Percentiles rank a stretch among this genome's conserved stretches.
Evolutionary conservation across 2,797 vertebrate species (phyloP).

Genomic region (Tolypeutes matacus): DNA sequence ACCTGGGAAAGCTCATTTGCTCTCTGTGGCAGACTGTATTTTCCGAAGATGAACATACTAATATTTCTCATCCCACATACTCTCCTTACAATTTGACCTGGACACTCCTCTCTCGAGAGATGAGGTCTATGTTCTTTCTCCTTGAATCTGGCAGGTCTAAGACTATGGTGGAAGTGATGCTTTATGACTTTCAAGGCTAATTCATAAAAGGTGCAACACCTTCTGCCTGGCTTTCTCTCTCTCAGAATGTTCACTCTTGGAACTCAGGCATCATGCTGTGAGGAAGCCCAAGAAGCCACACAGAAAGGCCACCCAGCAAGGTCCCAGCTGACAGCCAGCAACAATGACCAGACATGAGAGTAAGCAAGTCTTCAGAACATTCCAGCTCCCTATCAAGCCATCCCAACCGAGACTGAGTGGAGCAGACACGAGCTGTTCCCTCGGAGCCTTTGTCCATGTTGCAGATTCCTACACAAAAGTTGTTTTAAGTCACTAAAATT

Average conservation of each 20-base stretch:
- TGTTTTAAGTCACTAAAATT: neutral
- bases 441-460: too few relatives aligned
- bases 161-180: too few relatives aligned
- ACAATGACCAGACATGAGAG: too few relatives aligned
- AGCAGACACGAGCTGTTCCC: neutral
- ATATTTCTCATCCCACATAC: neutral
- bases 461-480: too few relatives aligned
- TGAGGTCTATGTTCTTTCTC: too few relatives aligned
- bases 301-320: neutral
- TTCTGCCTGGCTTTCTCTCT: too few relatives aligned
- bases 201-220: too few relatives aligned
- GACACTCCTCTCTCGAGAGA: too few relatives aligned
- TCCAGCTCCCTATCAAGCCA: neutral
- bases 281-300: slow-evolving; percentile 6
- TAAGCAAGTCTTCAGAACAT: neutral
- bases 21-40: neutral
- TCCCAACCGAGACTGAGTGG: neutral
- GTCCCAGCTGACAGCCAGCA: neutral
- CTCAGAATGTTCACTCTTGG: too few relatives aligned
- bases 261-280: neutral
- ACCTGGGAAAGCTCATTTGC: neutral
- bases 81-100: too few relatives aligned
- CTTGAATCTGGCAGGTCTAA: too few relatives aligned
- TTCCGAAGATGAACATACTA: neutral
- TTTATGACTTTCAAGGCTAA: too few relatives aligned